Base-by-base conservation (phyloP, 2,888 invertebrate genomes). In the Automeris io region DNA sequence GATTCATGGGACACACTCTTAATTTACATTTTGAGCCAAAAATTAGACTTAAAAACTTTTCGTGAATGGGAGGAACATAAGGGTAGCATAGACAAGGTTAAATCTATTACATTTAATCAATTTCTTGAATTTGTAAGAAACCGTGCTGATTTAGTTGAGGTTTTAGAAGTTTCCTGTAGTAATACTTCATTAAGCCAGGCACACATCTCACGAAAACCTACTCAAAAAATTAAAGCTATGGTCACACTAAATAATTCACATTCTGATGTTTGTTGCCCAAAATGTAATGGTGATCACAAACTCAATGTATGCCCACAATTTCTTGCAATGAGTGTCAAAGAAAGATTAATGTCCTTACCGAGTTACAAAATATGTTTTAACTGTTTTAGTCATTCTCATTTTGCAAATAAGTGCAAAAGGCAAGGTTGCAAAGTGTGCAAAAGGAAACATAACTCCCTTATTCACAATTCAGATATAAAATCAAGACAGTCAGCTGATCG, bases 11-110 rank as follows among this genome's bases (percentile, higher is more conserved):
- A 54, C 25, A 53, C 51, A 9, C 37, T 54, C 3, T 19, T 59
- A 1, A 55, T 60, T 35, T 42, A 57, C 26, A 49, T 55, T 6
- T 23, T 57, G 2, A 47, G 46, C 11, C 40, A 31, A 5, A 58
- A 54, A 40, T 29, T 57, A 25, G 56, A 57, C 35, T 11, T 18
- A 7, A 52, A 45, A 11, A 49, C 54, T 0, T 48, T 35, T 16
- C 50, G 55, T 32, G 48, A 53, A 13, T 58, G 54, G 51, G 55
- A 57, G 18, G 47, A 54, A 29, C 40, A 11, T 31, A n/a, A n/a
- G n/a, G 54, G 53, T 35, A 43, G 47, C 24, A 21, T 21, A 3
- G n/a, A n/a, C n/a, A 22, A 51, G 18, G 37, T 42, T 25, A 32
- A 34, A 1, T 1, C 36, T 3, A 45, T 49, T 9, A 34, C 40